Base-by-base conservation (phyloP, 2,797 vertebrate species). In the Lepilemur septentrionalis region DNA sequence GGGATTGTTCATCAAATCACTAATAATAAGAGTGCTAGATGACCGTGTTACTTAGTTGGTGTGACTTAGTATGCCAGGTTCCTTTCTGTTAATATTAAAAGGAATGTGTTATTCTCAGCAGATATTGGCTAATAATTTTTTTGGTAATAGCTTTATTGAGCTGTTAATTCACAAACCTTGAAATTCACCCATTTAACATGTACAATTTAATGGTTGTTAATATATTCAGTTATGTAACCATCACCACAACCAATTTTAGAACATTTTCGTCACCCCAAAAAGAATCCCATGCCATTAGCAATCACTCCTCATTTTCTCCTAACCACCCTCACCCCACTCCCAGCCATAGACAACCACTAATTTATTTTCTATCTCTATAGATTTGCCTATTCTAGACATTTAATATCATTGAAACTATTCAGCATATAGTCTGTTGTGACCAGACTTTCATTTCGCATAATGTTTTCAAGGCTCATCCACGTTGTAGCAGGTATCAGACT, bases 81-180 rank as follows among this genome's bases (percentile, higher is more conserved):
- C 11, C 11, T 83, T 85, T 92, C 50, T 46, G 12, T 67, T 9
- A 65, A 14, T 69, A 50, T 59, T 65, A 86, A 92, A 84, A 55
- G 28, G 46, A n/a, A 52, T 82, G 2, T 67, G 15, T 48, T 48
- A 72, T 57, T 75, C 87, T 89, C 61, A 83, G 14, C 7, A 69
- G 72, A 38, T 10, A 67, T n/a, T 86, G 28, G 75, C 12, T 84
- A 78, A n/a, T 85, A 43, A 5, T 10, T 65, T 50, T 73, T 93
- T 76, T 57, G 5, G 18, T 73, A 94, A 30, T 2, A 79, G 5
- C 35, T 23, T 90, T 78, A 67, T 52, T 87, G 43, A 83, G 35
- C 78, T 92, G 23, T 72, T 72, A 88, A 43, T 52, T 89, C 46
- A 79, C 1, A 59, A 72, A 57, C 9, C 32, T 63, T 61, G 65